Percentiles rank a stretch among this genome's conserved stretches.
Evolutionary conservation across 2,113 vertebrate species (phyloP).

Genomic region (Glaucomys volans): DNA sequence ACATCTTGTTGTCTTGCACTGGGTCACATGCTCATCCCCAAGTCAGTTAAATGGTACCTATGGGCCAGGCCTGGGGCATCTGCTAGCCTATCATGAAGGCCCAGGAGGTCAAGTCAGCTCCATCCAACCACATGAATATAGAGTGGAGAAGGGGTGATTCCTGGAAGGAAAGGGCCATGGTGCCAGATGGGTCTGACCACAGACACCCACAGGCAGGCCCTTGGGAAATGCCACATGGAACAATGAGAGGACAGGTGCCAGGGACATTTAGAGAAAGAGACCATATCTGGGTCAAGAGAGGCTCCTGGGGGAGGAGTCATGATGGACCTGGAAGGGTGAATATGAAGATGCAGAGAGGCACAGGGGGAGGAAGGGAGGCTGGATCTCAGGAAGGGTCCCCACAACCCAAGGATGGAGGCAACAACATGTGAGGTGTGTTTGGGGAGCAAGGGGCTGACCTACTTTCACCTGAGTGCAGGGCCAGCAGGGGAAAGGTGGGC

Average conservation of each 20-base stretch:
- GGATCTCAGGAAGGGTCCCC: background rate
- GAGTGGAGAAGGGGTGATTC: background rate
- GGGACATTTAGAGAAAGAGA: background rate
- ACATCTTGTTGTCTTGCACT: constrained; percentile 3
- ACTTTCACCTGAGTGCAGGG: background rate
- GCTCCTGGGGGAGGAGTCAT: background rate
- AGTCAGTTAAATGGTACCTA: background rate
- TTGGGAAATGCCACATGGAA: background rate
- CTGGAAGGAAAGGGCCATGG: background rate
- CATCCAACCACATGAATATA: background rate
- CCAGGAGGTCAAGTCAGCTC: background rate
- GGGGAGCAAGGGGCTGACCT: background rate
- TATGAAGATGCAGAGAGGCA: background rate
- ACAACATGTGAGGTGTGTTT: background rate
- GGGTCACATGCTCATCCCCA: background rate
- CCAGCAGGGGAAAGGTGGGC: background rate
- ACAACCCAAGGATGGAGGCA: background rate
- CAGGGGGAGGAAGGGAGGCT: background rate
- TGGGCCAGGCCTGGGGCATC: background rate
- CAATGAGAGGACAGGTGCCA: background rate
- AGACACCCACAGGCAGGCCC: background rate
- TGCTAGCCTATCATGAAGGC: background rate
- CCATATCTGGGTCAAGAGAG: background rate
- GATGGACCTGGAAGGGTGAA: background rate
- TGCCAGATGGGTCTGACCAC: background rate